A percentile compares a stretch with the other conserved stretches of the same genome.
These are phyloP conservation scores for Ethmia dodecea DNA, from an alignment of 2,888 invertebrate species.

Conservation along the genomic window DNA sequence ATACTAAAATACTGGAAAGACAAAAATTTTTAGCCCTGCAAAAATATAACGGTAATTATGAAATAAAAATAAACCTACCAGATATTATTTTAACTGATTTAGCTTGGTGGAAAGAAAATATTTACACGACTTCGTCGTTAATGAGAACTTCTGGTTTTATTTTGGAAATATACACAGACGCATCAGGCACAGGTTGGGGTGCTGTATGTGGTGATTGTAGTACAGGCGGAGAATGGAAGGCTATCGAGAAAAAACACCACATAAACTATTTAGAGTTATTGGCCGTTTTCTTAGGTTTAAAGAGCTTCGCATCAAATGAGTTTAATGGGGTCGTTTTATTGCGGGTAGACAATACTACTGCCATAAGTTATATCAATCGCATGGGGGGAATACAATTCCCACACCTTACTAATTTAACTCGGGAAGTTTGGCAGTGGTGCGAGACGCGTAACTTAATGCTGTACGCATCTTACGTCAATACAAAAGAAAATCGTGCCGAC, in stretches of 20 bases:
- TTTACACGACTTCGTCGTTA: background rate
- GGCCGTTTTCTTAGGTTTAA: constrained; percentile 3
- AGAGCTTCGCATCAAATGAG: background rate
- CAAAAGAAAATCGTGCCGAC: constrained; percentile 23
- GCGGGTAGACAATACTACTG: constrained; percentile 4
- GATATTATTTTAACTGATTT: background rate
- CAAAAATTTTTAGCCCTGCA: background rate
- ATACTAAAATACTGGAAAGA: background rate
- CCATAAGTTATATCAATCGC: constrained; percentile 1
- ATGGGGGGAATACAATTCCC: background rate
- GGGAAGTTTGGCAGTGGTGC: background rate
- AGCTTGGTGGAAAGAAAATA: background rate
- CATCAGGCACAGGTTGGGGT: constrained; percentile 11
- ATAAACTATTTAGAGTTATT: constrained; percentile 10
- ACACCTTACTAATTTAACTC: background rate
- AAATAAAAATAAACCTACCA: background rate
- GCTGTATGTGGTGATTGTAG: background rate
- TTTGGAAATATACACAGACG: constrained; percentile 10
- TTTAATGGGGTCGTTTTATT: constrained; percentile 1
- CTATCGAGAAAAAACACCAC: background rate
- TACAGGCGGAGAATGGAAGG: constrained; percentile 2
- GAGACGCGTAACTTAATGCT: background rate
- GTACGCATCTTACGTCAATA: constrained; percentile 17
- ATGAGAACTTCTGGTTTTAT: background rate
- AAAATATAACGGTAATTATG: background rate